Percentiles rank a stretch among this genome's conserved stretches.
Conservation (phyloP, 1,140 invertebrate species). For the Sinonovacula constricta region DNA sequence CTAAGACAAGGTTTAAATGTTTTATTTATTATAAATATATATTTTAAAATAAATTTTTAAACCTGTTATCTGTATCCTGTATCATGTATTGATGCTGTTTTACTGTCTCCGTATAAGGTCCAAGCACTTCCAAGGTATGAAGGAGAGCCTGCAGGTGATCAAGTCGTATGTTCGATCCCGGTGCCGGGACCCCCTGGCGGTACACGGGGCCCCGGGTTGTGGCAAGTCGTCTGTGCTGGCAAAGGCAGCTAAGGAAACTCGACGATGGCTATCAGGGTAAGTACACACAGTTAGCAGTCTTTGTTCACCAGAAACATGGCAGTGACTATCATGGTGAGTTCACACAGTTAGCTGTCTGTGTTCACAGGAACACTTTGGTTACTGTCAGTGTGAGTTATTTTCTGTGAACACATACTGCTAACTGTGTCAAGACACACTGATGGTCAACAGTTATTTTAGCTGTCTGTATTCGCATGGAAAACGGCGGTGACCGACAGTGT, state of each 20-base stretch:
- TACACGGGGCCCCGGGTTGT: conserved; percentile 88
- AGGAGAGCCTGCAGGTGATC: conserved; percentile 72
- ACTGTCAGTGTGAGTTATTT: too few species aligned
- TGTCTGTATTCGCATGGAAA: too few species aligned
- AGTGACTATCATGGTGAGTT: too few species aligned
- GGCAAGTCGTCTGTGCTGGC: conserved; percentile 89
- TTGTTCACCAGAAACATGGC: too few species aligned
- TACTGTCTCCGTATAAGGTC: conserved; percentile 65
- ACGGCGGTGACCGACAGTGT: too few species aligned
- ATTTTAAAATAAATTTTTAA: neutral
- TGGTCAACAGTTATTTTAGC: too few species aligned
- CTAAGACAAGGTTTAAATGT: too few species aligned
- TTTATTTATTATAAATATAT: neutral
- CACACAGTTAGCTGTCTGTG: too few species aligned
- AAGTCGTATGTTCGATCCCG: conserved; percentile 83
- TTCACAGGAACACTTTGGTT: too few species aligned
- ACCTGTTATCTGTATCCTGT: neutral
- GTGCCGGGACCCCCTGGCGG: conserved; percentile 82
- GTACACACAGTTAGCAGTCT: too few species aligned
- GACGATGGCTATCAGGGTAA: conserved; percentile 82
- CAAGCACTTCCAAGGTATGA: conserved; percentile 73
- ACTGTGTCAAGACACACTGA: too few species aligned
- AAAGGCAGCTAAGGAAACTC: conserved; percentile 84
- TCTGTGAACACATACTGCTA: too few species aligned
- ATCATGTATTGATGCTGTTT: conserved; percentile 19